A percentile compares a stretch with the other conserved stretches of the same genome.
Conservation (phyloP, 2,113 vertebrate species). For the Corythornis cristatus region DNA sequence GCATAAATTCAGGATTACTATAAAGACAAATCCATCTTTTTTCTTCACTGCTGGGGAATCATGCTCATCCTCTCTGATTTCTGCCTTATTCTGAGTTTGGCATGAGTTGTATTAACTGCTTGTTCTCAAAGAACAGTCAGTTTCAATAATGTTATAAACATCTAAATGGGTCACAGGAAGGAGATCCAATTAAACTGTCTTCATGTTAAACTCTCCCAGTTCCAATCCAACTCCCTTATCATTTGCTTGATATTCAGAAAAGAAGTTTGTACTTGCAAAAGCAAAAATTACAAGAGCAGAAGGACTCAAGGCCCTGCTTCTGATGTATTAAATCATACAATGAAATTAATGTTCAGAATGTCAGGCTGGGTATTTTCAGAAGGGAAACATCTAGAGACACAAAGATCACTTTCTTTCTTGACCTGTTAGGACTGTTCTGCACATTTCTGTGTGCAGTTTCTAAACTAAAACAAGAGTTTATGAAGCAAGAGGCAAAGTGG, state of each 20-base stretch:
- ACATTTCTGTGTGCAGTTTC: neutral
- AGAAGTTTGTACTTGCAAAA: neutral
- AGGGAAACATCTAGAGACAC: neutral
- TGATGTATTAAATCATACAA: neutral
- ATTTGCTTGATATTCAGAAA: neutral
- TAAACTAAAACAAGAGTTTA: neutral
- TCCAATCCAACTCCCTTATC: neutral
- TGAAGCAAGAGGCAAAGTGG: neutral
- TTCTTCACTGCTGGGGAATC: neutral
- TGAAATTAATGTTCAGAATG: neutral
- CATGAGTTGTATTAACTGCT: neutral
- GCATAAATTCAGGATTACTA: neutral
- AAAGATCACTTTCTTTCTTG: neutral
- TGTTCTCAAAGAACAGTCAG: neutral
- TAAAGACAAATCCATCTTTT: neutral
- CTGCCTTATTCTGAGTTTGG: neutral
- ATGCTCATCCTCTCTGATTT: neutral
- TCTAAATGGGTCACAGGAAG: rapidly evolving
- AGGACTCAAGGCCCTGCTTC: neutral
- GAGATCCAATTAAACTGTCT: neutral
- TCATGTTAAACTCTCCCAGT: neutral
- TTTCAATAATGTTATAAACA: neutral
- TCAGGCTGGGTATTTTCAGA: neutral
- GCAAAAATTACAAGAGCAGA: neutral
- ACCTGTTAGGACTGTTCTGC: neutral